phyloP scores from a whole-genome alignment of 2,113 vertebrate genomes.

The Podarcis cretensis region DNA sequence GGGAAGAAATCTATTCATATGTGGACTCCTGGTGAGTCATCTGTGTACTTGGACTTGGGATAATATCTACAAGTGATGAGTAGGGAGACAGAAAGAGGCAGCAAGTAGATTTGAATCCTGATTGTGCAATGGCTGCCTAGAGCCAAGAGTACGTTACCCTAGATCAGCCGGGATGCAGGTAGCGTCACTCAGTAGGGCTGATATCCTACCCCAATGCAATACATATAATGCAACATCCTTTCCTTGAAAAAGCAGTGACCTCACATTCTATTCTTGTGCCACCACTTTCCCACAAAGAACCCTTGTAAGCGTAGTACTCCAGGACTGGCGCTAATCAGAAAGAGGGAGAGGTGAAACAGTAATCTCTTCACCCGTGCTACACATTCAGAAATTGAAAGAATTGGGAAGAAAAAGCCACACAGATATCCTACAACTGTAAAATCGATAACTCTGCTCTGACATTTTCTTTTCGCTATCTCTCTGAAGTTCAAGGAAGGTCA shows the following conservation, averaged over 20 bases:
- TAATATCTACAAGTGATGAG: neutral
- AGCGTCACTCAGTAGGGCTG: neutral
- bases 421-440: neutral
- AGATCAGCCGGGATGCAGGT: neutral
- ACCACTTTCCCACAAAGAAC: neutral
- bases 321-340: neutral
- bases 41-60: neutral
- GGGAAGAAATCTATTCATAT: neutral
- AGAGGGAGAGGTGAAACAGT: neutral
- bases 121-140: neutral
- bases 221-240: neutral
- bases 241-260: neutral
- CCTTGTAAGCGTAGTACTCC: neutral
- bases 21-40: neutral
- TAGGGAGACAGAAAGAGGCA: neutral
- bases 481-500: neutral
- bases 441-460: neutral
- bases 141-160: neutral
- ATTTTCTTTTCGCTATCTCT: slow-evolving; percentile 13
- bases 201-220: too few species aligned
- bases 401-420: neutral
- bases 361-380: neutral
- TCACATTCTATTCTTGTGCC: neutral
- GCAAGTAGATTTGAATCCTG: neutral
- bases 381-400: neutral